A percentile compares a stretch with the other conserved stretches of the same genome.
Evolutionary conservation across 2,888 invertebrate genomes (phyloP).

Genomic region (Drosophila longiperda): DNA sequence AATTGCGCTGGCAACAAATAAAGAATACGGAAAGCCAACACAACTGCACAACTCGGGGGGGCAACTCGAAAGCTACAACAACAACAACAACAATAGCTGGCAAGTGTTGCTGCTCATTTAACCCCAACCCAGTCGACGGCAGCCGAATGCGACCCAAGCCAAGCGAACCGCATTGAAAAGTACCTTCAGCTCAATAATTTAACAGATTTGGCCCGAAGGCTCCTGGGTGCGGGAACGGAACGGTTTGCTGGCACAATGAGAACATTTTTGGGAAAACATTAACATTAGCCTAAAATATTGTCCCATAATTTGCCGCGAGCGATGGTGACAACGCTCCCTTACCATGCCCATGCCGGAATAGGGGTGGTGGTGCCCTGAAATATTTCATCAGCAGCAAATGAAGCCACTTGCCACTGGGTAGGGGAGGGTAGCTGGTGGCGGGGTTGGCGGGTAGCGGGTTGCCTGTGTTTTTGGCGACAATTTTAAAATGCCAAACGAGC

Average conservation of each 20-base stretch:
- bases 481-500: constrained; percentile 79
- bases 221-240: constrained; percentile 5
- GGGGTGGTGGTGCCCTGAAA: constrained; percentile 51
- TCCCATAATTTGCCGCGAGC: constrained; percentile 83
- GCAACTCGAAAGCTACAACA: constrained; percentile 18
- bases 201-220: constrained; percentile 79
- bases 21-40: constrained; percentile 47
- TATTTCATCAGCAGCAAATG: constrained; percentile 74
- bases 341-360: constrained; percentile 7
- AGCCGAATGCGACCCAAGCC: constrained; percentile 51
- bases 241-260: constrained; percentile 70
- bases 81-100: constrained; percentile 46
- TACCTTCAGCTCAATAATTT: constrained; percentile 82
- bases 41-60: constrained; percentile 20
- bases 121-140: constrained; percentile 59
- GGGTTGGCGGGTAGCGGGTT: constrained; percentile 13
- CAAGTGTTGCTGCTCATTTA: constrained; percentile 78
- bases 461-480: constrained; percentile 76
- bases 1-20: constrained; percentile 60
- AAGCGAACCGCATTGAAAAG: constrained; percentile 78
- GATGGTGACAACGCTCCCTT: constrained; percentile 66
- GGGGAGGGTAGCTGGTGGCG: constrained; percentile 18
- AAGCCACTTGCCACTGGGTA: constrained; percentile 69
- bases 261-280: constrained; percentile 81
- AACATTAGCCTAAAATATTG: constrained; percentile 84